These are phyloP conservation scores for Dallia pectoralis DNA, from an alignment of 2,797 vertebrate species.

Conservation along the genomic window DNA sequence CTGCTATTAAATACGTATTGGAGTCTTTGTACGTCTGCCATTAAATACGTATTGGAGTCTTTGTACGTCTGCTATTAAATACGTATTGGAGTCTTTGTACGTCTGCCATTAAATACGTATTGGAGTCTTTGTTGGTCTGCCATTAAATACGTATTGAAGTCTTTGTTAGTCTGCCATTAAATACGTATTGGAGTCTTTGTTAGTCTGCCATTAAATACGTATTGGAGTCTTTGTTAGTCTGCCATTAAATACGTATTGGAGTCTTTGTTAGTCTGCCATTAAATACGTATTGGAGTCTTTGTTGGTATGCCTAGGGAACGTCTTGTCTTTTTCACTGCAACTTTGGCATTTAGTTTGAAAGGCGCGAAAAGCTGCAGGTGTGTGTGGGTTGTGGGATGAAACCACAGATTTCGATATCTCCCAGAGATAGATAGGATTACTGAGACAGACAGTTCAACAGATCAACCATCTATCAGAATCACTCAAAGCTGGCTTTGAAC, in stretches of 20 bases:
- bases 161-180: no score
- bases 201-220: no score
- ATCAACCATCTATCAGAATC: neutral
- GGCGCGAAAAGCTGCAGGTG: neutral
- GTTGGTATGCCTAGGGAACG: conserved; percentile 24
- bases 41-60: no score
- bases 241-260: no score
- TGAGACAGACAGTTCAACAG: neutral
- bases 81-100: no score
- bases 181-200: no score
- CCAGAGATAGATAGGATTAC: conserved; percentile 10
- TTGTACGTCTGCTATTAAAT: no score
- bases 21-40: conserved; percentile 7
- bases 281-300: neutral
- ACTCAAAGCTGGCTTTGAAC: conserved; percentile 1
- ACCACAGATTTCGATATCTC: conserved; percentile 7
- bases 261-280: no score
- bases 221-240: no score
- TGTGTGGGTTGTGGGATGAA: conserved; percentile 9
- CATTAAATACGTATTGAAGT: no score
- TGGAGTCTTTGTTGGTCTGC: conserved; percentile 6
- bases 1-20: no score
- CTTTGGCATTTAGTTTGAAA: conserved; percentile 21
- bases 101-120: no score
- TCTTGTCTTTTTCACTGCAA: conserved; percentile 8